Base-by-base conservation (phyloP, 2,113 vertebrate species). In the Monarcha castaneiventris region DNA sequence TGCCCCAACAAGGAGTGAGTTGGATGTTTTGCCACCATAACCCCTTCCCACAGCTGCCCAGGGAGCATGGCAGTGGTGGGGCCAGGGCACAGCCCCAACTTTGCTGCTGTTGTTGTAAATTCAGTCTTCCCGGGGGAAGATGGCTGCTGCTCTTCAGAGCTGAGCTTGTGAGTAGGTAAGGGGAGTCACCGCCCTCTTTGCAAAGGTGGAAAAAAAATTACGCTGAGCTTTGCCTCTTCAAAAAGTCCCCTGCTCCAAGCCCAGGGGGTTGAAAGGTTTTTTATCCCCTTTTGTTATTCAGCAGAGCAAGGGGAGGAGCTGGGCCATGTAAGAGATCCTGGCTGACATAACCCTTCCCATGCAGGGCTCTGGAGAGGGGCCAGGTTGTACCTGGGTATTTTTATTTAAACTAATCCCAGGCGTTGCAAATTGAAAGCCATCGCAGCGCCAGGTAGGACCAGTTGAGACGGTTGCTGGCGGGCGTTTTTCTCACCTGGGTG, bases 241-340 rank as follows among this genome's bases (percentile, higher is more conserved):
- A 27, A 84, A 85, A 71, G 33, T 30, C 61, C 44, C 66, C 49
- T 58, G 48, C 67, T 87, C 64, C 64, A 43, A 89, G 66, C 79
- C 66, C 69, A 27, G 71, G 17, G 71, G 55, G 21, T n/a, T 14
- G 51, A 68, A 90, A 80, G 61, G 49, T 14, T 92, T 78, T 78
- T 75, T 78, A 43, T 84, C 52, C 46, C 35, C 78, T 68, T 82
- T 93, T 94, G 85, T 96, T 96, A 90, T 82, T 87, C 92, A 79
- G 64, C 64, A 75, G 79, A 62, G 72, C 14, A 10, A 93, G 90
- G 95, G 94, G 96, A 93, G 96, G 96, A 91, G 93, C 94, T 91
- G 93, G 46, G 72, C 78, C 23, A 10, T 77, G 84, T 74, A 86
- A 84, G 87, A 88, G 79, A 95, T 96, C 82, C 90, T 73, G 59